A percentile compares a stretch with the other conserved stretches of the same genome.
Conservation (phyloP, 1,140 invertebrate genomes). For the Phthorimaea operculella region DNA sequence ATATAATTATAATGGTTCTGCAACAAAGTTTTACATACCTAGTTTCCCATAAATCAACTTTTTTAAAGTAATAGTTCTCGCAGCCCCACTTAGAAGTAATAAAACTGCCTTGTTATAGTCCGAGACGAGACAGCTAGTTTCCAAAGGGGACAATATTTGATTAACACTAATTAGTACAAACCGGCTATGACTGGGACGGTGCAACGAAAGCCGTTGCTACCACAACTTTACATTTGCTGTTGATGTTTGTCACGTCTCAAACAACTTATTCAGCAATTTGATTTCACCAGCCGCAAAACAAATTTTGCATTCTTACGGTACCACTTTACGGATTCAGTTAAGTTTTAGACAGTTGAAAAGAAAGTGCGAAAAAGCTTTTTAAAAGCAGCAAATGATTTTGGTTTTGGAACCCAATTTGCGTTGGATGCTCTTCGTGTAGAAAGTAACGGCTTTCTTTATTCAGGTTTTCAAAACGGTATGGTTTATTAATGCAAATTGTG, state of each 20-base stretch:
- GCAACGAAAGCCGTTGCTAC: constrained; percentile 32
- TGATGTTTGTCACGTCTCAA: background rate
- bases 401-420: constrained; percentile 23
- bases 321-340: background rate
- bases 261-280: background rate
- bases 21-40: too few species aligned
- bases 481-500: too few species aligned
- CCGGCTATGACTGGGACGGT: constrained; percentile 35
- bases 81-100: too few species aligned
- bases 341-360: background rate
- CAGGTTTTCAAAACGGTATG: background rate
- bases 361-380: background rate
- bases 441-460: constrained; percentile 40
- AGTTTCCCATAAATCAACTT: too few species aligned
- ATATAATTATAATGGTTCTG: too few species aligned
- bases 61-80: too few species aligned
- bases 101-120: too few species aligned
- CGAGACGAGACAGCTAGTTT: too few species aligned
- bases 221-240: constrained; percentile 5
- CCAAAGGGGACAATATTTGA: constrained; percentile 56
- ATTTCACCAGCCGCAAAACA: background rate
- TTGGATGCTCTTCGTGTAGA: constrained; percentile 21
- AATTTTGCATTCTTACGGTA: background rate
- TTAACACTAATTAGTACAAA: constrained; percentile 64
- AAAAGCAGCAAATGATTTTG: background rate